Conservation (phyloP, 2,888 invertebrate genomes). For the Amphipoea lucens region DNA sequence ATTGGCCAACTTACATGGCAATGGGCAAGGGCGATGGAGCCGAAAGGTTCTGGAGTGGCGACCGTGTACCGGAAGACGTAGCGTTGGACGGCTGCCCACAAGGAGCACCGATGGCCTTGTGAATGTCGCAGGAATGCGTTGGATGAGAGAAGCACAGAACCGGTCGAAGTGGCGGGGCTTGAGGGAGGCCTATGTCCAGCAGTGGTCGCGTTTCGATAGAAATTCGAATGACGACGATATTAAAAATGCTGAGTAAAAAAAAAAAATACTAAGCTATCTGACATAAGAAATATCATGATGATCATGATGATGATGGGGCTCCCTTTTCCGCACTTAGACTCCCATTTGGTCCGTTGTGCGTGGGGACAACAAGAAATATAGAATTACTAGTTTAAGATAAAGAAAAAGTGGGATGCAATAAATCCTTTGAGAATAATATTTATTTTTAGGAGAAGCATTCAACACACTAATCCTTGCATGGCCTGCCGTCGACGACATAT, state of each 20-base stretch:
- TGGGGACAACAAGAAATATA: not conserved
- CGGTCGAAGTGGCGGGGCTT: not conserved
- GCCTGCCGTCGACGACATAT: constrained; percentile 73
- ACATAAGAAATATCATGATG: not conserved
- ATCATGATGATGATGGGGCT: no score
- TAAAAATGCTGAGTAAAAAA: not conserved
- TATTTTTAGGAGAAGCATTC: constrained; percentile 68
- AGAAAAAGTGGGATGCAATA: not conserved
- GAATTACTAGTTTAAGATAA: not conserved
- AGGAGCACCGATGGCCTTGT: not conserved
- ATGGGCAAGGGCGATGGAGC: not conserved
- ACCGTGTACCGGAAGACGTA: not conserved
- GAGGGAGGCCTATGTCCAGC: not conserved
- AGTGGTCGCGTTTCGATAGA: no score
- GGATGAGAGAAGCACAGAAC: not conserved
- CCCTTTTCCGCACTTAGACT: no score
- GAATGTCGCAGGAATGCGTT: not conserved
- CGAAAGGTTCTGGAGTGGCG: not conserved
- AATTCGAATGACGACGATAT: not conserved
- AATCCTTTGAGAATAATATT: not conserved
- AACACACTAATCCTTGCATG: constrained; percentile 74
- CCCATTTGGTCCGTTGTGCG: no score
- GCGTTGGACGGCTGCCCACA: not conserved
- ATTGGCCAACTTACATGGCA: not conserved
- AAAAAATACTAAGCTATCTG: not conserved